These are phyloP conservation scores for Gerris lacustris DNA, from an alignment of 2,888 invertebrate genomes.

Conservation along the genomic window DNA sequence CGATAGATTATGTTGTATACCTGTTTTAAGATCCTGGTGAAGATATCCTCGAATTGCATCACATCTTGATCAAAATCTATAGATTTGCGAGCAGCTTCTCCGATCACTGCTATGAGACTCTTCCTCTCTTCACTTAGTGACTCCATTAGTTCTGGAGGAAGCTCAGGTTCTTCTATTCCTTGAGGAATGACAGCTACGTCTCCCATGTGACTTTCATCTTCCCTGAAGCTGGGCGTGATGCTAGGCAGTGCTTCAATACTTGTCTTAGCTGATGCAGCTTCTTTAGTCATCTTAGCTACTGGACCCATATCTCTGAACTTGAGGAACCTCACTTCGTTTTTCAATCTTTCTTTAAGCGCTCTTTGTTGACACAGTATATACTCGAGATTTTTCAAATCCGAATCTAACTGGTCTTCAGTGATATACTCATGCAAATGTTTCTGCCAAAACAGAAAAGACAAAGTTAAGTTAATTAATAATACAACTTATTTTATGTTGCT, in stretches of 20 bases:
- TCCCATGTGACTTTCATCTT: too few relatives aligned
- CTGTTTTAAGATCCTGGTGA: background rate
- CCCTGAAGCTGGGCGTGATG: too few relatives aligned
- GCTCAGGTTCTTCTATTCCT: background rate
- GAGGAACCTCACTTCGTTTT: background rate
- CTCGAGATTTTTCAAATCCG: background rate
- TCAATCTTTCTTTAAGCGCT: background rate
- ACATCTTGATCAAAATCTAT: background rate
- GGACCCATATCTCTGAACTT: background rate
- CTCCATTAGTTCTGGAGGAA: background rate
- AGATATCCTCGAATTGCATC: background rate
- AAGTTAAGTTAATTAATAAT: too few relatives aligned
- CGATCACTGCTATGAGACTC: background rate
- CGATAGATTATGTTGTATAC: background rate
- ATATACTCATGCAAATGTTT: background rate
- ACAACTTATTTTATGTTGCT: too few relatives aligned
- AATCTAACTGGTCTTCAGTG: background rate
- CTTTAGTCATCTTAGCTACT: background rate
- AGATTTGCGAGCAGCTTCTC: background rate
- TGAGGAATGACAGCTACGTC: background rate
- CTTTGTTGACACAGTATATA: background rate
- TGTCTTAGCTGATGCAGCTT: background rate
- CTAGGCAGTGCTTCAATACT: too few relatives aligned
- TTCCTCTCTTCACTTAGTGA: background rate
- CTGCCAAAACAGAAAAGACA: background rate